These are phyloP conservation scores for Talpa occidentalis DNA, from an alignment of 2,113 vertebrate genomes.

Conservation along the genomic window DNA sequence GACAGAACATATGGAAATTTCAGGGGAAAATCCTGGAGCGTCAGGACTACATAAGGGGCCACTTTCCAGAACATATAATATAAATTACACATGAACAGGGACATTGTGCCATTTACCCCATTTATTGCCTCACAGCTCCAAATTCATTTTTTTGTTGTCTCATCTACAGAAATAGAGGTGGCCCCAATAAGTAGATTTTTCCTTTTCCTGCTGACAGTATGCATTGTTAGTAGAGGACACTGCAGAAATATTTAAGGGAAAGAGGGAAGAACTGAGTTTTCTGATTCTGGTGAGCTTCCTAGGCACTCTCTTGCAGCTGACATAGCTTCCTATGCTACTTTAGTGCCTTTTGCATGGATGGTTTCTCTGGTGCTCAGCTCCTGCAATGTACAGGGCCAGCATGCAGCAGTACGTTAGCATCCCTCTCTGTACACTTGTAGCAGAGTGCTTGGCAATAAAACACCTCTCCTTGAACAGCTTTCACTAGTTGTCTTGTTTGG, in stretches of 20 bases:
- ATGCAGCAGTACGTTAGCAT: not conserved
- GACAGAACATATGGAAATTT: not conserved
- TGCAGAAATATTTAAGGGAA: not conserved
- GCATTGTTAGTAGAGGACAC: not conserved
- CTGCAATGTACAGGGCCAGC: not conserved
- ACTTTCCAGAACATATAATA: not conserved
- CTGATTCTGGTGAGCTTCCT: not conserved
- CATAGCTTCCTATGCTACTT: not conserved
- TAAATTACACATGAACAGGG: not conserved
- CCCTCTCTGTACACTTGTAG: not conserved
- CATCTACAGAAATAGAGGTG: not conserved
- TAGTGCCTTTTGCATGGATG: rapidly evolving
- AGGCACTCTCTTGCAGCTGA: not conserved
- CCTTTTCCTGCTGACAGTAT: not conserved
- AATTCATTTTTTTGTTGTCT: not conserved
- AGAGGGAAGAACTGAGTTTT: not conserved
- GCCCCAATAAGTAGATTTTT: not conserved
- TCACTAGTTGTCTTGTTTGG: not conserved
- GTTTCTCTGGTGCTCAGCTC: not conserved
- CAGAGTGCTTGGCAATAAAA: not conserved
- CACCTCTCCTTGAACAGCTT: not conserved
- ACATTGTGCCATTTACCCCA: not conserved
- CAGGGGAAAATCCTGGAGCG: not conserved
- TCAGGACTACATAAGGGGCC: not conserved
- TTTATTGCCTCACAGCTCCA: not conserved